Evolutionary conservation across 2,888 invertebrate genomes (phyloP), one percentile per base, ranked within the genome.

Genomic region (Operophtera brumata): DNA sequence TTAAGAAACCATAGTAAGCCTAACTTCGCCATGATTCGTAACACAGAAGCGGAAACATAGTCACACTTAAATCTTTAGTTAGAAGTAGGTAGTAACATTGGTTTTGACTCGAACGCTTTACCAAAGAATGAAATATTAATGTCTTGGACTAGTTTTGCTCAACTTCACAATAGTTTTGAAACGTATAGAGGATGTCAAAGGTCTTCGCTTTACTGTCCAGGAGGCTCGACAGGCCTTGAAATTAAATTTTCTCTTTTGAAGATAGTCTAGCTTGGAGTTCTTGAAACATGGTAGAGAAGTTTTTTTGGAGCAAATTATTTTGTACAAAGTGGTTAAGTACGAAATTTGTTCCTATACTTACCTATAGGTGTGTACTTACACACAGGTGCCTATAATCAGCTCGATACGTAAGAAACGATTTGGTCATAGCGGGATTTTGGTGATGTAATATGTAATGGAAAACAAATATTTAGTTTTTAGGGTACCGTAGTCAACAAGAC

Each of bases 131-230:
- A 45, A 37, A 42, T 46, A 46, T 46, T 30, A 46, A 12, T 32
- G 41, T 54, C 42, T 47, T 45, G 36, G 2, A 44, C 28, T 41
- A 28, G 11, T 40, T 48, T 48, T 28, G 28, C 26, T 40, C 6
- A 5, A 32, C 20, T 53, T 42, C 35, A 52, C 48, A 48, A 48
- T 36, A 48, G 48, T 30, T 50, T 28, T 11, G 40, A 47, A 55
- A 39, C 13, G 51, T 48, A 50, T 43, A 30, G 44, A 36, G 30
- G 40, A 51, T 35, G 39, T 48, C 51, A 52, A 56, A 52, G 32
- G 26, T 1, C 40, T 40, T 12, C 28, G 37, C 43, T 54, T 48
- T 41, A 36, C 40, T 48, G 44, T 32, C 39, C 13, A 10, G 12
- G 12, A 14, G 9, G 34, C 13, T 30, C 40, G 44, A 48, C 52